Conservation (phyloP, 37 sponge, comb jelly and placozoan genomes). For the Petrosia ficiformis region DNA sequence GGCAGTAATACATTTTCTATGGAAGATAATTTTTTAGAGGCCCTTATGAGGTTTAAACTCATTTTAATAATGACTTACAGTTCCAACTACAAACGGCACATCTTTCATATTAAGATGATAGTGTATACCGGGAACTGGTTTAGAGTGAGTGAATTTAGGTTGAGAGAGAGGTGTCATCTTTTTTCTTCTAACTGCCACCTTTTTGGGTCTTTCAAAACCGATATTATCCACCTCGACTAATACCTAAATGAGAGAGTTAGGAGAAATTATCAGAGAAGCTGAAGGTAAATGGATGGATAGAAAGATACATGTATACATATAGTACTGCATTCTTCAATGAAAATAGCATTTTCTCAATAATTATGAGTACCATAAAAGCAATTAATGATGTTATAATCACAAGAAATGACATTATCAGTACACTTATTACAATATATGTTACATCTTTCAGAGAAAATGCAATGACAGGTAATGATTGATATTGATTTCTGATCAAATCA, state of each 20-base stretch:
- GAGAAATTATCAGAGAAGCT: too few relatives aligned
- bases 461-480: too few relatives aligned
- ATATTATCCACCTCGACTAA: not conserved
- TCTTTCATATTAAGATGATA: slow-evolving; percentile 58
- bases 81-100: slow-evolving; percentile 69
- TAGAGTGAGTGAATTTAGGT: not conserved
- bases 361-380: not conserved
- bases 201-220: not conserved
- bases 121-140: slow-evolving; percentile 44
- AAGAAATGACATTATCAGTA: too few relatives aligned
- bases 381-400: not conserved
- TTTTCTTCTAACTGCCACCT: not conserved
- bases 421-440: too few relatives aligned
- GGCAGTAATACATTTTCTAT: not conserved
- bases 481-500: not conserved
- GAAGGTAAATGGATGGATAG: too few relatives aligned
- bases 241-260: not conserved
- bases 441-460: too few relatives aligned
- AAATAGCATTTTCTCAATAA: not conserved
- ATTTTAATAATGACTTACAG: slow-evolving; percentile 18
- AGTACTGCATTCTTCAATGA: too few relatives aligned
- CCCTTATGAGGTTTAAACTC: not conserved
- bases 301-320: too few relatives aligned
- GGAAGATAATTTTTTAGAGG: not conserved
- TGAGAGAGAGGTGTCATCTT: not conserved